Conservation (phyloP, 2,888 invertebrate genomes). For the Itoplectis maculator region DNA sequence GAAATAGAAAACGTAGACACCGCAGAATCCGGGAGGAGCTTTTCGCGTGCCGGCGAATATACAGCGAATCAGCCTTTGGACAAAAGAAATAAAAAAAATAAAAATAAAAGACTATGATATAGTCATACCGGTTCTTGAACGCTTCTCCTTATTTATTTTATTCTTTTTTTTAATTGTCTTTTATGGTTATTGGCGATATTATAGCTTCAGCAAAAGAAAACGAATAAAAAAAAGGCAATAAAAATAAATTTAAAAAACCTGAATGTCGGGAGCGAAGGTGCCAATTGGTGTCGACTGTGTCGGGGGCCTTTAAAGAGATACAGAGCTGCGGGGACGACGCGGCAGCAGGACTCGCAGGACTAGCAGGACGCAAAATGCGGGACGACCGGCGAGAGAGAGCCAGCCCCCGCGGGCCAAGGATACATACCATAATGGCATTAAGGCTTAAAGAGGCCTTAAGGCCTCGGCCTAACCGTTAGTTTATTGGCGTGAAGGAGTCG, state of each 20-base stretch:
- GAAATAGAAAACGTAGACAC: neutral
- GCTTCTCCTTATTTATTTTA: neutral
- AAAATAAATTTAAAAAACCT: conserved; percentile 1
- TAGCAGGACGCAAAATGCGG: conserved; percentile 55
- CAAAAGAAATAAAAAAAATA: too few relatives aligned
- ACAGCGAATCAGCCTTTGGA: neutral
- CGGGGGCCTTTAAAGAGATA: neutral
- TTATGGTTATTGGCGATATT: neutral
- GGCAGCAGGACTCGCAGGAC: too few relatives aligned
- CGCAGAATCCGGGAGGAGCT: conserved; percentile 17
- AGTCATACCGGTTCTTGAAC: neutral
- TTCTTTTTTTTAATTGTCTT: neutral
- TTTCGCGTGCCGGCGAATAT: conserved; percentile 14
- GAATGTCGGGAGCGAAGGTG: conserved; percentile 2
- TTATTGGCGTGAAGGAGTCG: conserved; percentile 84
- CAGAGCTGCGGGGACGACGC: neutral
- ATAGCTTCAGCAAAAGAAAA: neutral
- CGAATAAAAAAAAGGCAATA: neutral
- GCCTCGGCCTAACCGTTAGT: conserved; percentile 81
- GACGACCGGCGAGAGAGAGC: too few relatives aligned
- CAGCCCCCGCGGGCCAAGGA: conserved; percentile 75
- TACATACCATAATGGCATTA: conserved; percentile 78
- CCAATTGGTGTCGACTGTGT: conserved; percentile 14
- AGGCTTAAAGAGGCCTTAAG: conserved; percentile 81
- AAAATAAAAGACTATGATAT: neutral